Base-by-base conservation (phyloP, 2,113 vertebrate genomes). In the Datnioides undecimradiatus region DNA sequence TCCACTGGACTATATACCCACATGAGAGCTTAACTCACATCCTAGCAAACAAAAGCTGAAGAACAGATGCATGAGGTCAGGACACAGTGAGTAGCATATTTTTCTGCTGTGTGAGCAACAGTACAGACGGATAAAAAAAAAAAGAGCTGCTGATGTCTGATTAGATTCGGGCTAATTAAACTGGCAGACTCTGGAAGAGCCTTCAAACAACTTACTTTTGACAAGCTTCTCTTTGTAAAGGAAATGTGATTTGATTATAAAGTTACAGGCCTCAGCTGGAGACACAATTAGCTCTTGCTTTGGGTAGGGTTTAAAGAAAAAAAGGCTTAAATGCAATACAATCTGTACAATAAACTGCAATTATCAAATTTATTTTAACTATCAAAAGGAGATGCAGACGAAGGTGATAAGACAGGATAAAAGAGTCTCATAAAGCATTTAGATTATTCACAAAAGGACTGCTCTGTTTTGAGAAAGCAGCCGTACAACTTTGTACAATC, bases 161-260 rank as follows among this genome's bases (percentile, higher is more conserved):
- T 93, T 88, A 88, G 87, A 90, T 90, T 88, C 1, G 1, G 34
- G 83, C 80, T 87, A 87, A 90, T 90, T 90, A 89, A 90, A 89
- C 67, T 80, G 76, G 68, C 74, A 69, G 65, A 66, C 64, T 83
- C 62, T 57, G 34, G 64, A 58, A 71, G 59, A 78, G 66, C 29
- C 59, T 71, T 90, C 76, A 87, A 87, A 88, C 54, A 87, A 85
- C 76, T 71, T 58, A 45, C 64, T 78, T 73, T 74, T 17, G 12
- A 80, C 77, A 69, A 76, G 72, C 74, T 68, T 54, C 59, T 72
- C 49, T 75, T 78, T 65, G 45, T 54, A 69, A 68, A 64, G 59
- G 36, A 80, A 82, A 76, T 60, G 19, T 52, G 45, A 71, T 86
- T 54, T 57, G 54, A 86, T 82, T 77, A 58, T 40, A 45, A 87